Evolutionary conservation across 2,888 invertebrate species (phyloP).

Genomic region (Drosophila buzzatii): DNA sequence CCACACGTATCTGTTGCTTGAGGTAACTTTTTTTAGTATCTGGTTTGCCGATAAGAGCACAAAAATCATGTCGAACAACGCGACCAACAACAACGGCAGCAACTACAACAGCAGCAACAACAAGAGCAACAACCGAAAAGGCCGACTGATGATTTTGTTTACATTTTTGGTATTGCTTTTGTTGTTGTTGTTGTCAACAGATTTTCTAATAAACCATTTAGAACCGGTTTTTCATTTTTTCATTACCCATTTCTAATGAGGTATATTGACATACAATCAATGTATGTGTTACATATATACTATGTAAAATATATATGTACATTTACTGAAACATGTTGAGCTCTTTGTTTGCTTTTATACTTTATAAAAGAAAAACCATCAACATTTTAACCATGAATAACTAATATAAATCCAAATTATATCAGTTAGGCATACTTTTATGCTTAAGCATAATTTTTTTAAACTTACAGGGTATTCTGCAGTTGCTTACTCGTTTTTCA

Average conservation of each 20-base stretch:
- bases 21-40: conserved; percentile 54
- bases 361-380: too few species aligned
- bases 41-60: conserved; percentile 63
- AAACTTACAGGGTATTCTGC: background rate
- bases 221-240: conserved; percentile 70
- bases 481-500: conserved; percentile 6
- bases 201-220: conserved; percentile 79
- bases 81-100: conserved; percentile 28
- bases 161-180: conserved; percentile 56
- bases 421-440: too few species aligned
- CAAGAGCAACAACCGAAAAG: conserved; percentile 23
- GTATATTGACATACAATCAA: too few species aligned
- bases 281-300: background rate
- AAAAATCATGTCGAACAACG: conserved; percentile 58
- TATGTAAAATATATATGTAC: background rate
- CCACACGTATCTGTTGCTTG: conserved; percentile 47
- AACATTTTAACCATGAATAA: too few species aligned
- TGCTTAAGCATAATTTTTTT: too few species aligned
- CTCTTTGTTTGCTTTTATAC: background rate
- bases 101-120: conserved; percentile 38
- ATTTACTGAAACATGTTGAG: background rate
- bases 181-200: conserved; percentile 62
- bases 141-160: conserved; percentile 72
- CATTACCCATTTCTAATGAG: background rate
- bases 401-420: too few species aligned